phyloP scores from a whole-genome alignment of 2,888 invertebrate species.

The Eupeodes luniger region DNA sequence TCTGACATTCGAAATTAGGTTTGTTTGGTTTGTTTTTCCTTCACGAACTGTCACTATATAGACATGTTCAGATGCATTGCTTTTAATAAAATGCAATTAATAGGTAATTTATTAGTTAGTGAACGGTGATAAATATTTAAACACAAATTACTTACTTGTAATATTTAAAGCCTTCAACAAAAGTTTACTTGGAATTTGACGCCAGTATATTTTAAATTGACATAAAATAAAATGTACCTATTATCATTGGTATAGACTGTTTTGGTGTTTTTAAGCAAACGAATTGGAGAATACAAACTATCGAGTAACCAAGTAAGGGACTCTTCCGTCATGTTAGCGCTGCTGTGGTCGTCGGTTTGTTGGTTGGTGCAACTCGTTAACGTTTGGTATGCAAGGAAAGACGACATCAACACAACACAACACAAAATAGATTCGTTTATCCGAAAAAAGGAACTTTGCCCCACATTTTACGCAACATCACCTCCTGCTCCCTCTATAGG shows the following conservation, averaged over 20 bases:
- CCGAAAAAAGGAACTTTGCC: slow-evolving; percentile 65
- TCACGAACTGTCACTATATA: too few relatives aligned
- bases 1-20: too few relatives aligned
- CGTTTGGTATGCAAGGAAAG: slow-evolving; percentile 50
- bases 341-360: not conserved
- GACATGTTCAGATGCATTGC: too few relatives aligned
- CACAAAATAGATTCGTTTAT: slow-evolving; percentile 31
- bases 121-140: too few relatives aligned
- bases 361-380: slow-evolving; percentile 34
- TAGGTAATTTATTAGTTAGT: too few relatives aligned
- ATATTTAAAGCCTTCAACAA: too few relatives aligned
- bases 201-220: not conserved
- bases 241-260: slow-evolving; percentile 2
- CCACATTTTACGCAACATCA: slow-evolving; percentile 74
- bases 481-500: slow-evolving; percentile 32
- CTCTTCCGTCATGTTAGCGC: slow-evolving; percentile 35
- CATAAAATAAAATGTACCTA: not conserved
- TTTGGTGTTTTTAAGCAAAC: not conserved
- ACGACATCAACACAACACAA: slow-evolving; percentile 17
- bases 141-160: too few relatives aligned
- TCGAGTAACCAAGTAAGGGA: slow-evolving; percentile 60
- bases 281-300: slow-evolving; percentile 36
- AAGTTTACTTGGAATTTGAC: too few relatives aligned
- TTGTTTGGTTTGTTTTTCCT: too few relatives aligned
- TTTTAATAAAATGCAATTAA: too few relatives aligned